Base-by-base conservation (phyloP, 2,888 invertebrate species). In the Lomographa bimaculata region DNA sequence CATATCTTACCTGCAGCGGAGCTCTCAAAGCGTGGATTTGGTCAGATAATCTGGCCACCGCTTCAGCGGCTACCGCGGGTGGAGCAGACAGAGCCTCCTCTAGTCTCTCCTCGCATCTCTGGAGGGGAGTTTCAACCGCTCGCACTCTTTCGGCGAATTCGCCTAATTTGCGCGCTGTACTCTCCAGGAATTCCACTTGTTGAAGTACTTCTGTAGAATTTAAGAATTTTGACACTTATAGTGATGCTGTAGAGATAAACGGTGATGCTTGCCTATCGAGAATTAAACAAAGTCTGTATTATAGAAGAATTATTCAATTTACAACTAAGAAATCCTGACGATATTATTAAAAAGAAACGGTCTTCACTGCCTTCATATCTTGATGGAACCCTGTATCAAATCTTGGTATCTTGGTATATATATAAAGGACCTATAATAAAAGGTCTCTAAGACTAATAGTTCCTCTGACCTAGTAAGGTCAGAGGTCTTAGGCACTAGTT, bases 81-180 rank as follows among this genome's bases (percentile, higher is more conserved):
- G 71, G 93, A 91, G 59, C 95, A 90, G 32, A 94, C 75, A 57
- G 94, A 91, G 90, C 81, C 2, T 79, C 78, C 1, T 47, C 46
- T 6, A 89, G 67, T 49, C 95, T 93, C 80, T 98, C 97, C 81
- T 98, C 97, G 76, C 97, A 96, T 40, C 97, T 92, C 64, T 95
- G 94, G 40, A 98, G 90, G 2, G 94, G 93, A 43, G 96, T 95
- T 54, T 95, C 94, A n/a, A 97, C 90, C 37, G 96, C 97, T 18
- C 96, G 91, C 6, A 96, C 87, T 44, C 94, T 94, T 67, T 98
- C 98, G 27, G 93, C 93, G 71, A 97, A 96, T 59, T 97, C 97
- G 33, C 94, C 93, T 36, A 98, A 87, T 54, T 94, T 93, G 38
- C 95, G 93, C 0, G 94, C 93, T 19, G 96, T 94, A 28, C 95